Percentiles rank a stretch among this genome's conserved stretches.
Conservation (phyloP, 2,113 vertebrate genomes). For the Charina bottae region DNA sequence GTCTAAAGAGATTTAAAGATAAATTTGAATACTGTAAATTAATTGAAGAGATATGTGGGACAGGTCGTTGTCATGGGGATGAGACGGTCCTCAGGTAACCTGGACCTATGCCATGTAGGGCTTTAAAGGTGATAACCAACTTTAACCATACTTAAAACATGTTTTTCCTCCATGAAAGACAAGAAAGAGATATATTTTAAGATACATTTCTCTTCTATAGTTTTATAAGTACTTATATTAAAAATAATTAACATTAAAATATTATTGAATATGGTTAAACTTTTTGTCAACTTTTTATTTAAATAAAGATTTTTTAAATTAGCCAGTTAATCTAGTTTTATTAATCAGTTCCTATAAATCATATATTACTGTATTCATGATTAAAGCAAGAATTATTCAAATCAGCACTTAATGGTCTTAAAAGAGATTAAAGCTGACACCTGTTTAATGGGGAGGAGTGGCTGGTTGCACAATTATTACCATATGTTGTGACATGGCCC, state of each 20-base stretch:
- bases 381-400: neutral
- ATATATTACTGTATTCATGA: neutral
- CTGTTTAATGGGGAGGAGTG: neutral
- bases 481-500: neutral
- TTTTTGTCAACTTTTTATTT: neutral
- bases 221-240: neutral
- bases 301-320: neutral
- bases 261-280: neutral
- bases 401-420: neutral
- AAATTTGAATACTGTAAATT: neutral
- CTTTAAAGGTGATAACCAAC: no score
- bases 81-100: no score
- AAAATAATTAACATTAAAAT: neutral
- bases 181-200: neutral
- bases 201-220: neutral
- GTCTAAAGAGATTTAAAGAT: neutral
- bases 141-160: neutral
- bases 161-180: neutral
- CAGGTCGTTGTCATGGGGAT: no score
- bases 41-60: neutral
- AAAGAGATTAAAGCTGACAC: neutral
- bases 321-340: neutral
- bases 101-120: no score
- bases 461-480: neutral
- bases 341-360: neutral